These are phyloP conservation scores for Zygaena filipendulae DNA, from an alignment of 2,888 invertebrate genomes.

Conservation along the genomic window DNA sequence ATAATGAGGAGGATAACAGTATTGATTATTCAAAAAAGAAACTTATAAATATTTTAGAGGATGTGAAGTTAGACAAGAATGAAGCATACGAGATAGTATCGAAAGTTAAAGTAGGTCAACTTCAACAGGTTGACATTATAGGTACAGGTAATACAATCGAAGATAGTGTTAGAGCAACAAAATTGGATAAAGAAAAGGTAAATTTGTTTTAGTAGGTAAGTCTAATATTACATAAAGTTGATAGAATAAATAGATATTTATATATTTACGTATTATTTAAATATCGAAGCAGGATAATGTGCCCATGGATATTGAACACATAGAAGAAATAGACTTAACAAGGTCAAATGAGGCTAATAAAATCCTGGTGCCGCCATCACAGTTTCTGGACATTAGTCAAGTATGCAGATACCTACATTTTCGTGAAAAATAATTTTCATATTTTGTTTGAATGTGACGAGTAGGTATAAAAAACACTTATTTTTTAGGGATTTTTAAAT, in stretches of 20 bases:
- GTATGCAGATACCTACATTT: conserved; percentile 14
- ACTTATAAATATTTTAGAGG: conserved; percentile 47
- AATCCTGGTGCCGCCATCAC: conserved; percentile 39
- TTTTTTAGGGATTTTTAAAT: conserved; percentile 11
- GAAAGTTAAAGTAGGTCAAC: conserved; percentile 28
- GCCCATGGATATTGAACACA: too few relatives aligned
- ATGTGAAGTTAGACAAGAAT: conserved; percentile 32
- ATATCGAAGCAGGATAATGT: too few relatives aligned
- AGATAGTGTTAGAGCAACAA: too few relatives aligned
- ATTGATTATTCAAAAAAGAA: conserved; percentile 37
- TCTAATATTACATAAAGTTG: too few relatives aligned
- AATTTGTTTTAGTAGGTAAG: too few relatives aligned
- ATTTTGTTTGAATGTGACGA: too few relatives aligned
- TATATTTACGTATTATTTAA: too few relatives aligned
- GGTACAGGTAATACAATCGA: too few relatives aligned
- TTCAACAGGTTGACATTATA: conserved; percentile 31
- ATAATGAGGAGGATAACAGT: conserved; percentile 13
- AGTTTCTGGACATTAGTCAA: conserved; percentile 36
- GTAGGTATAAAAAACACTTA: too few relatives aligned
- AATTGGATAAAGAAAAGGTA: too few relatives aligned
- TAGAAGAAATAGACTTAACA: conserved; percentile 32
- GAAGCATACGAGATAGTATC: conserved; percentile 34
- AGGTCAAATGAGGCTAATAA: conserved; percentile 17
- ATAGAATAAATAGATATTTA: too few relatives aligned
- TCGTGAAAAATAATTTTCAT: background rate